Evolutionary conservation across 2,797 vertebrate genomes (phyloP).

Genomic region (Sebastes ruberrimus): DNA sequence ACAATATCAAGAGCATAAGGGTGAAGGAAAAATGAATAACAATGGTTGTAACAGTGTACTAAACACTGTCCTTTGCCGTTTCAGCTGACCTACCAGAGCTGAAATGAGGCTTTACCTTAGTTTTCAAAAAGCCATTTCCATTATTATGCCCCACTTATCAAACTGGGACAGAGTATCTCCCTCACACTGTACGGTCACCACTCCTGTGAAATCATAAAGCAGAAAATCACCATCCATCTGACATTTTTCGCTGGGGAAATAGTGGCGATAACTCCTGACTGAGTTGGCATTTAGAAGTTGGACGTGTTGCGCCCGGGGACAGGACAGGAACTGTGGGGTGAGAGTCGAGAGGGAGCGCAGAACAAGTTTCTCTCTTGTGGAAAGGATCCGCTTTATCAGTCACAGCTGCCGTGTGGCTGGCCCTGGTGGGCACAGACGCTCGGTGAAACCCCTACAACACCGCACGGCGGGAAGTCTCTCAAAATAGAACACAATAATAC

Average conservation of each 20-base stretch:
- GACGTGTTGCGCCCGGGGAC: constrained; percentile 67
- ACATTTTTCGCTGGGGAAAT: constrained; percentile 75
- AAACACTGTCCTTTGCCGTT: constrained; percentile 38
- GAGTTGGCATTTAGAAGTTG: constrained; percentile 78
- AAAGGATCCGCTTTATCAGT: constrained; percentile 70
- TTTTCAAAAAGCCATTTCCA: constrained; percentile 51
- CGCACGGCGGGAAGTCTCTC: constrained; percentile 62
- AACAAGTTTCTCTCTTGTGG: constrained; percentile 39
- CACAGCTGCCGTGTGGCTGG: constrained; percentile 63
- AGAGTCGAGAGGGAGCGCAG: constrained; percentile 44
- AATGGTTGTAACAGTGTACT: background rate
- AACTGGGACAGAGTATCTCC: constrained; percentile 68
- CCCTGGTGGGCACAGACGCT: constrained; percentile 65
- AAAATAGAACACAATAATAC: constrained; percentile 82
- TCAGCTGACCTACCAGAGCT: constrained; percentile 25
- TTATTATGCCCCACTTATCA: constrained; percentile 74
- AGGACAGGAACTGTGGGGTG: constrained; percentile 53
- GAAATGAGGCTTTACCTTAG: constrained; percentile 55
- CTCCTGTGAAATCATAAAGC: constrained; percentile 71
- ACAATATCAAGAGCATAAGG: background rate
- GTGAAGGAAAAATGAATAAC: background rate
- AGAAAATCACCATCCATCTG: constrained; percentile 79
- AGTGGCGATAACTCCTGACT: constrained; percentile 72
- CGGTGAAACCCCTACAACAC: constrained; percentile 55
- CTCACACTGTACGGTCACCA: constrained; percentile 53